phyloP scores from a whole-genome alignment of 1,140 invertebrate genomes.

The Nixonia krombeini region DNA sequence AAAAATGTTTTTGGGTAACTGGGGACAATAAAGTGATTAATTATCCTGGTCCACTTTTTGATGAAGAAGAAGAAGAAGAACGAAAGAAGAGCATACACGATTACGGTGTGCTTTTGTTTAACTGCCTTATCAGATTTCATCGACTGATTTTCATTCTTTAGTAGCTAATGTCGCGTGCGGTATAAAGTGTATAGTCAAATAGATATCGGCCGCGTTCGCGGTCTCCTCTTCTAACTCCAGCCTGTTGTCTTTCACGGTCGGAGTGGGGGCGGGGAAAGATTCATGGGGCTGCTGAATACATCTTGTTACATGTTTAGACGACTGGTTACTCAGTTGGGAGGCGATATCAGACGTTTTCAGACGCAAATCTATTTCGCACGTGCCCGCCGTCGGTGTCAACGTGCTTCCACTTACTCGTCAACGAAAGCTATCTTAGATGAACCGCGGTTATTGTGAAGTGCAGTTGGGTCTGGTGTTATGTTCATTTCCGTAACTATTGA shows the following conservation, averaged over 20 bases:
- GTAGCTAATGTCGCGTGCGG: conserved; percentile 35
- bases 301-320: conserved; percentile 34
- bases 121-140: conserved; percentile 41
- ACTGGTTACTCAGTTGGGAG: conserved; percentile 55
- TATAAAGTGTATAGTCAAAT: conserved; percentile 38
- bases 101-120: conserved; percentile 43
- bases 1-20: no score
- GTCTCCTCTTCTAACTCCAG: conserved; percentile 27
- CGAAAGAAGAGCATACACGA: no score
- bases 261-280: conserved; percentile 48
- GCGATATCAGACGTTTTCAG: conserved; percentile 53
- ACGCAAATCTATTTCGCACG: conserved; percentile 51
- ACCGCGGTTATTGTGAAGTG: no score
- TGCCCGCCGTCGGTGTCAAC: no score
- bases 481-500: no score
- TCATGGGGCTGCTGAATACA: conserved; percentile 29
- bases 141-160: no score
- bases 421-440: no score
- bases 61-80: no score
- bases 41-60: no score
- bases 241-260: conserved; percentile 29
- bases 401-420: no score
- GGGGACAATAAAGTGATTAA: no score
- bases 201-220: conserved; percentile 39
- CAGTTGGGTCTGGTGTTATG: no score